Percentiles rank a stretch among this genome's conserved stretches.
phyloP scores from a whole-genome alignment of 2,888 invertebrate genomes.

The Cryptops parisi region DNA sequence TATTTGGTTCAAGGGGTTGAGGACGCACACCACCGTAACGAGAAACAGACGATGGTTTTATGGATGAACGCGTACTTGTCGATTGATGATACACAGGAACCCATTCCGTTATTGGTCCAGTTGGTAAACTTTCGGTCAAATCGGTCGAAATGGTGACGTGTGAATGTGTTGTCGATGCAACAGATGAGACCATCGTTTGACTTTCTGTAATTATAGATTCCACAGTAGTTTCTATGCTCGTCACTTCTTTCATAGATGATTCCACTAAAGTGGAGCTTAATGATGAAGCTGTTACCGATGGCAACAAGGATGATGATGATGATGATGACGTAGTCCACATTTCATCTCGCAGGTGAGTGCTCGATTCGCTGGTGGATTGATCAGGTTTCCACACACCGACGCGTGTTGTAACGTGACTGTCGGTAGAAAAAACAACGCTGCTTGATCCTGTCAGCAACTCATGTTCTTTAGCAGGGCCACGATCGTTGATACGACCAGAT shows the following conservation, averaged over 20 bases:
- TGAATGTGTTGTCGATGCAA: neutral
- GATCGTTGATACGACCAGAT: constrained; percentile 57
- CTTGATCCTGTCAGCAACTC: neutral
- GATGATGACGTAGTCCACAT: too few relatives aligned
- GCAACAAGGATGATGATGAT: neutral
- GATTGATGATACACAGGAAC: constrained; percentile 17
- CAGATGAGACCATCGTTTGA: neutral
- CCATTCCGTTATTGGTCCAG: constrained; percentile 22
- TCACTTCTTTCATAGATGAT: neutral
- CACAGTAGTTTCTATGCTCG: neutral
- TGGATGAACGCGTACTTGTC: neutral
- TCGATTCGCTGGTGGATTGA: neutral
- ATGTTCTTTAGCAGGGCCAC: constrained; percentile 55
- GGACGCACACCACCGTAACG: too few relatives aligned
- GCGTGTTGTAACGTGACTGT: neutral
- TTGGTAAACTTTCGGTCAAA: constrained; percentile 10
- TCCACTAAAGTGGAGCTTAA: neutral
- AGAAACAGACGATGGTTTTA: neutral
- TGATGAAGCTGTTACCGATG: neutral
- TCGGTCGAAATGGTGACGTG: neutral
- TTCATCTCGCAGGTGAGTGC: too few relatives aligned
- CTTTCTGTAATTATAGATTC: neutral
- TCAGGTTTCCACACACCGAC: neutral
- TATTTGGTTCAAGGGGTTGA: neutral
- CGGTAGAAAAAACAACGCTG: neutral